Evolutionary conservation across 2,113 vertebrate species (phyloP), one percentile per base, ranked within the genome.

Genomic region (Pagrus major): DNA sequence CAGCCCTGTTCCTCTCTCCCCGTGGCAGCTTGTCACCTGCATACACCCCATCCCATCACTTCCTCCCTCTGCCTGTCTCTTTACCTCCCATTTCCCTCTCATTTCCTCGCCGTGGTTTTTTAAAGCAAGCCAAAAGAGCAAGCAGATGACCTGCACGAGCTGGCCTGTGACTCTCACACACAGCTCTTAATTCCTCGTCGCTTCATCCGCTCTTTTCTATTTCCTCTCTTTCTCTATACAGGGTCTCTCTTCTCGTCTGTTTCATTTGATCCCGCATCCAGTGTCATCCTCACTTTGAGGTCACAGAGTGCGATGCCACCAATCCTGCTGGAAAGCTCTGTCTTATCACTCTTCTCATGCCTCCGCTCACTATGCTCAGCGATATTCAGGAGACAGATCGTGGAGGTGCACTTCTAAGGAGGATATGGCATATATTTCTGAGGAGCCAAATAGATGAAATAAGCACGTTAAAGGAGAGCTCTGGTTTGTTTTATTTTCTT

Each of bases 1-100:
- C 64, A 86, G 76, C 76, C 58, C 59, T 35, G 76, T 54, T 84
- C 76, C 49, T 46, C 76, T 76, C 46, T 72, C 63, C 65, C 49
- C 9, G 9, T 86, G 89, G 88, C 86, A 81, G 82, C 82, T 74
- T 86, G 87, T 92, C 86, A 88, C 86, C 85, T 83, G 84, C 58
- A 51, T 64, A 35, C 77, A 78, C 81, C 78, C 58, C 72, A 35
- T 77, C 75, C 29, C 42, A 58, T 84, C 85, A 72, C 63, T 47
- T 77, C 75, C 60, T 73, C 79, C 44, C 80, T 71, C 71, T 63
- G 44, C 41, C 81, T 68, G 58, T 83, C 84, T 75, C 70, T 78
- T 78, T 73, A 63, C 61, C 78, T 78, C 67, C 51, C 44, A 70
- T 88, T 86, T 84, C 69, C 63, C 21, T 84, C 76, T 88, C 71